A percentile compares a stretch with the other conserved stretches of the same genome.
These are phyloP conservation scores for Aleadryas rufinucha DNA, from an alignment of 2,113 vertebrate genomes.

Conservation along the genomic window DNA sequence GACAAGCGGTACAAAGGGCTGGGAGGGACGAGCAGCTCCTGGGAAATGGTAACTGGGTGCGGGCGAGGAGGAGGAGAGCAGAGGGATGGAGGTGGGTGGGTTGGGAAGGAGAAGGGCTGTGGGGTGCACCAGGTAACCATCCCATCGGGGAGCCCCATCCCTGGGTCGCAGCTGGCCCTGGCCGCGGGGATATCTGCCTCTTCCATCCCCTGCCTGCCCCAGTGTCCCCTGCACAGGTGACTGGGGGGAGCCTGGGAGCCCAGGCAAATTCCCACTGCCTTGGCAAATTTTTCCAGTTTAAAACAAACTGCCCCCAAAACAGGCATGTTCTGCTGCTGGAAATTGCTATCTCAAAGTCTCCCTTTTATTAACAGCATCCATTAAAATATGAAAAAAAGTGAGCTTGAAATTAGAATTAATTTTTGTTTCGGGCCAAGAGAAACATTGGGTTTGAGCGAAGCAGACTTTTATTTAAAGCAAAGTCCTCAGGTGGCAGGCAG, in stretches of 20 bases:
- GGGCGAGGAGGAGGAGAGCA: not conserved
- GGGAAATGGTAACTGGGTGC: slow-evolving; percentile 1
- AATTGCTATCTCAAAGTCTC: not conserved
- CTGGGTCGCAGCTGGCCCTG: rapidly evolving
- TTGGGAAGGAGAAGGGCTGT: not conserved
- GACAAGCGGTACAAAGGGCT: slow-evolving; percentile 49
- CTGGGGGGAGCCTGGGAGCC: not conserved
- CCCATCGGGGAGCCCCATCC: rapidly evolving
- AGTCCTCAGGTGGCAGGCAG: not conserved
- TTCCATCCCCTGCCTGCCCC: not conserved
- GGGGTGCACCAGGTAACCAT: not conserved
- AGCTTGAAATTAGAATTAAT: not conserved
- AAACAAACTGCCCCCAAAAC: not conserved
- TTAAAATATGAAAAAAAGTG: not conserved
- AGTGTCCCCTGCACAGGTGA: not conserved
- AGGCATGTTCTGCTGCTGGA: slow-evolving; percentile 9
- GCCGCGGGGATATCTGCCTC: rapidly evolving
- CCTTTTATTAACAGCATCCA: not conserved
- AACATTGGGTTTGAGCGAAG: not conserved
- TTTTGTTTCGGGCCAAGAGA: not conserved
- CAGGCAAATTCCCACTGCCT: not conserved
- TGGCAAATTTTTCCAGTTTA: not conserved
- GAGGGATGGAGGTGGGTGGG: not conserved
- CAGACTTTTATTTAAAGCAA: not conserved
- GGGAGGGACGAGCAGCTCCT: slow-evolving; percentile 17